Conservation (phyloP, 2,888 invertebrate genomes). For the Bedellia somnulentella region DNA sequence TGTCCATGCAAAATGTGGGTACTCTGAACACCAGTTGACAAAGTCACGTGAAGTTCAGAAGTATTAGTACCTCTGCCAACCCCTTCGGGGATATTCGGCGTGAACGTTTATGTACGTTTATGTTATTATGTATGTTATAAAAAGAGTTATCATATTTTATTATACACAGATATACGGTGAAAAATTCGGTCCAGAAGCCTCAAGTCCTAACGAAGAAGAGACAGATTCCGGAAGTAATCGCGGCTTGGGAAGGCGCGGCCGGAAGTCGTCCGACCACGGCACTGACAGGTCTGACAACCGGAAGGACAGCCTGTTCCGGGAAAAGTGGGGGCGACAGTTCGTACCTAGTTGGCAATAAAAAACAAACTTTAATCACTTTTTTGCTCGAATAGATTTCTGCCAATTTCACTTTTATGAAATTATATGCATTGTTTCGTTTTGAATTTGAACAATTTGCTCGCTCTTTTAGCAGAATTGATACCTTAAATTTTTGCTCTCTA, state of each 20-base stretch:
- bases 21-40: too few species aligned
- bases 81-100: too few species aligned
- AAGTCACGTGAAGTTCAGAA: too few species aligned
- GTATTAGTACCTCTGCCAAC: too few species aligned
- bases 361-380: too few species aligned
- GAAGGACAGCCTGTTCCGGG: conserved; percentile 74
- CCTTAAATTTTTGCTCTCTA: too few species aligned
- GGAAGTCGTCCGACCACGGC: conserved; percentile 81
- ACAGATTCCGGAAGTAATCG: conserved; percentile 42
- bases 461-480: too few species aligned
- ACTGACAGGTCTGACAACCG: conserved; percentile 72
- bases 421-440: background rate
- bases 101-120: too few species aligned
- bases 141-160: too few species aligned
- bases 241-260: conserved; percentile 34
- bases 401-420: background rate
- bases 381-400: too few species aligned
- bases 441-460: background rate
- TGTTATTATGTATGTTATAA: too few species aligned
- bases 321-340: conserved; percentile 45
- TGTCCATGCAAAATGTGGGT: too few species aligned
- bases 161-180: conserved; percentile 83
- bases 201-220: conserved; percentile 58
- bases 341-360: conserved; percentile 4
- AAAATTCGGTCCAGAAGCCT: conserved; percentile 69